Evolutionary conservation across 1,140 invertebrate species (phyloP), one percentile per base, ranked within the genome.

Genomic region (Mactra quadrangularis): DNA sequence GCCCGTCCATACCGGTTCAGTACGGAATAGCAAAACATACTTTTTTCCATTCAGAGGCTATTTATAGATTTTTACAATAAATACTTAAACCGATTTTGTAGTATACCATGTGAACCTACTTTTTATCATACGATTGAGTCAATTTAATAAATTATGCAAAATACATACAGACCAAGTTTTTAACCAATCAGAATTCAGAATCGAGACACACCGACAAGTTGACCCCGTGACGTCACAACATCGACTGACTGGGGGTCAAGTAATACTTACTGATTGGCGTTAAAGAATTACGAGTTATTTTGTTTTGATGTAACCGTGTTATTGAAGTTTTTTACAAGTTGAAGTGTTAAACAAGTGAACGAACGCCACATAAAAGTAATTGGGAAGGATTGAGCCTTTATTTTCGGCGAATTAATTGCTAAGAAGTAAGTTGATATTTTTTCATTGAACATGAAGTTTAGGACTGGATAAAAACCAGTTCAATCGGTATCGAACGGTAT

Each of bases 171-270:
- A 68, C 64, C 41, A 25, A 22, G 45, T 47, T 27, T 47, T 50
- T 0, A 17, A 31, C 64, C 64, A 68, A 68, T 68, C 64, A 29
- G 25, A 50, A 29, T 68, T 29, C 25, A 4, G 25, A 3, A 68
- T 22, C 31, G 9, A 47, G 47, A 25, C 19, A 29, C 41, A 68
- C 15, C n/a, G 3, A 17, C 22, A 3, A 29, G 27, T 68, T 68
- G 64, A 68, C 64, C 41, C 41, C 45, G 47, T 68, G 64, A 68
- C 64, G 64, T 68, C 64, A 68, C 41, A 25, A 68, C 29, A 68
- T 68, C 64, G 45, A 68, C 64, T 50, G 64, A 68, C 64, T 52
- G 38, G 62, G 64, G 64, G 38, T 68, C 64, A 68, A 27, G 13
- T 13, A 3, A 11, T 11, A 47, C 9, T 11, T 11, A 6, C 4